Base-by-base conservation (phyloP, 2,113 vertebrate genomes). In the Speoplatyrhinus poulsoni region DNA sequence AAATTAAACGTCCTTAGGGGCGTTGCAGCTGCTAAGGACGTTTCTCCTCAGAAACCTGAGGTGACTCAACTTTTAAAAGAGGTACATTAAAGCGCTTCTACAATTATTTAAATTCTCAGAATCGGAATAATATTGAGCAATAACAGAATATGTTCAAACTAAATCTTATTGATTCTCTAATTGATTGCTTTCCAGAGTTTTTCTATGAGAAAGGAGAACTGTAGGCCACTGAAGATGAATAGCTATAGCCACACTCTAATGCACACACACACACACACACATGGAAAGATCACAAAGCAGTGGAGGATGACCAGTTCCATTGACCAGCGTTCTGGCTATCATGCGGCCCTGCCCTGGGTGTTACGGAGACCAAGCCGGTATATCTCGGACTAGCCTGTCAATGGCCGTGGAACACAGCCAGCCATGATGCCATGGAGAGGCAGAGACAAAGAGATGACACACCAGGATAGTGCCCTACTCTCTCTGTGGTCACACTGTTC, bases 261-360 rank as follows among this genome's bases (percentile, higher is more conserved):
- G 70, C 9, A 13, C 65, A 66, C 64, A 62, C 36, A 64, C 56
- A 17, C 62, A 55, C 33, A 70, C 66, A 69, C 57, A 36, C 33
- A 53, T 32, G 54, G 17, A 52, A 85, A 65, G 68, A 82, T 76
- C 75, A 77, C 75, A 85, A 81, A 82, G 79, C 73, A 67, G 66
- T 53, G 11, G 33, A 32, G 68, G 72, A 53, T 80, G 46, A 67
- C 75, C 62, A 76, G 86, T 84, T 76, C 75, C 82, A 82, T 82
- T 85, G 83, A 88, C 69, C 86, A 80, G 75, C 70, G 70, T 76
- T 70, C 75, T 70, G 69, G 78, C 82, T 83, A 89, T 90, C 86
- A 86, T 74, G 76, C 85, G 85, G 80, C 89, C 73, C 72, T 72
- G 80, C 80, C 73, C 79, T 69, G 65, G 75, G 73, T 82, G 80